Conservation (phyloP, 2,888 invertebrate species). For the Platycnemis pennipes region DNA sequence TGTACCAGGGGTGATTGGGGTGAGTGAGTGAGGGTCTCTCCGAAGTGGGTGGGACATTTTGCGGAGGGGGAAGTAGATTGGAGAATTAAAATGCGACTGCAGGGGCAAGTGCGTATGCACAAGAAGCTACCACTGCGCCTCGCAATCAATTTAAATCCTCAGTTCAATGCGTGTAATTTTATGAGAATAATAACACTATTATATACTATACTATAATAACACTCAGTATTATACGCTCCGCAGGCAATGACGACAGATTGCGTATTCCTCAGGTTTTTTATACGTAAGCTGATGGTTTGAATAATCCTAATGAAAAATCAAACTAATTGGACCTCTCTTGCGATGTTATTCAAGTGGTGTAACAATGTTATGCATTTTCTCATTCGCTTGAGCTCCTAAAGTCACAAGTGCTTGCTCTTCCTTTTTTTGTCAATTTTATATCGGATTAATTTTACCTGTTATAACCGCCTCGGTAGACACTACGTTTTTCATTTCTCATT, state of each 20-base stretch:
- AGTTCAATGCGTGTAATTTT: not conserved
- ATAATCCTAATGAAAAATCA: not conserved
- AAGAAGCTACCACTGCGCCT: not conserved
- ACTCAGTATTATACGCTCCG: not conserved
- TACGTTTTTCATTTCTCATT: no score
- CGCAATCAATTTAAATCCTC: not conserved
- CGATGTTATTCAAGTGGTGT: no score
- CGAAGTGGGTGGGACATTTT: not conserved
- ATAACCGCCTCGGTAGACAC: no score
- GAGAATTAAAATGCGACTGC: not conserved
- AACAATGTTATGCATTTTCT: no score
- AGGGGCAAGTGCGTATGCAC: not conserved
- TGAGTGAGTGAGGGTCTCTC: not conserved
- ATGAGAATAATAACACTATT: not conserved
- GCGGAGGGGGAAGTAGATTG: not conserved
- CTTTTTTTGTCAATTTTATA: no score
- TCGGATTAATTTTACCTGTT: no score
- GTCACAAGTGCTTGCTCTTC: no score
- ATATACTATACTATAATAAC: not conserved
- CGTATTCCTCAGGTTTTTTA: not conserved
- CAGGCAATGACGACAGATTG: not conserved
- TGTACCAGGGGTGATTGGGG: not conserved
- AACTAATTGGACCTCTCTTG: not conserved
- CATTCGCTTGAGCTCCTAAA: no score
- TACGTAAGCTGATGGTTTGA: not conserved